phyloP scores from a whole-genome alignment of 1,140 invertebrate species.

The Heterodera carotae region DNA sequence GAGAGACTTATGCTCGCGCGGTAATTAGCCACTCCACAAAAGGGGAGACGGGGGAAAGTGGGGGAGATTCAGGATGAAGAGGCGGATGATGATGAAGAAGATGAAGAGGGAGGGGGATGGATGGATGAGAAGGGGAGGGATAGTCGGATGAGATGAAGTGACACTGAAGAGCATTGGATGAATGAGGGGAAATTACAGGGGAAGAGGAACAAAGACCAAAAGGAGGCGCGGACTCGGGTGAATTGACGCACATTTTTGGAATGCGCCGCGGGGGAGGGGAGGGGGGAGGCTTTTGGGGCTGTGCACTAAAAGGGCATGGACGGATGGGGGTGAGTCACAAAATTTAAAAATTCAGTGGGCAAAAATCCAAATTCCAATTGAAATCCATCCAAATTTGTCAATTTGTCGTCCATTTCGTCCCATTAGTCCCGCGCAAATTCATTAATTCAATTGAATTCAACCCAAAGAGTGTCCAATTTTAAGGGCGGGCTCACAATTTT shows the following conservation, averaged over 20 bases:
- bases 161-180: too few relatives aligned
- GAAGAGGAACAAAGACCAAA: background rate
- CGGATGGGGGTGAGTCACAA: too few relatives aligned
- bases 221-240: background rate
- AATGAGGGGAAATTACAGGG: background rate
- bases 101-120: background rate
- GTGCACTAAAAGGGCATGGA: background rate
- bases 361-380: background rate
- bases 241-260: background rate
- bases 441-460: background rate
- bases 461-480: background rate
- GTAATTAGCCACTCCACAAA: conserved; percentile 2
- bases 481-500: background rate
- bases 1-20: background rate
- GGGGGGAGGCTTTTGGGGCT: background rate
- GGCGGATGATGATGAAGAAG: background rate
- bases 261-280: too few relatives aligned
- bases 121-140: background rate
- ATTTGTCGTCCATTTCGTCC: background rate
- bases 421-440: background rate
- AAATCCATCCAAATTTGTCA: background rate
- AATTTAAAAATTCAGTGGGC: background rate
- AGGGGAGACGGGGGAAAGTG: background rate
- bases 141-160: background rate
- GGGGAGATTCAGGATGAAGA: background rate